Base-by-base conservation (phyloP, 2,888 invertebrate species). In the Cryptocheilus praepositus region DNA sequence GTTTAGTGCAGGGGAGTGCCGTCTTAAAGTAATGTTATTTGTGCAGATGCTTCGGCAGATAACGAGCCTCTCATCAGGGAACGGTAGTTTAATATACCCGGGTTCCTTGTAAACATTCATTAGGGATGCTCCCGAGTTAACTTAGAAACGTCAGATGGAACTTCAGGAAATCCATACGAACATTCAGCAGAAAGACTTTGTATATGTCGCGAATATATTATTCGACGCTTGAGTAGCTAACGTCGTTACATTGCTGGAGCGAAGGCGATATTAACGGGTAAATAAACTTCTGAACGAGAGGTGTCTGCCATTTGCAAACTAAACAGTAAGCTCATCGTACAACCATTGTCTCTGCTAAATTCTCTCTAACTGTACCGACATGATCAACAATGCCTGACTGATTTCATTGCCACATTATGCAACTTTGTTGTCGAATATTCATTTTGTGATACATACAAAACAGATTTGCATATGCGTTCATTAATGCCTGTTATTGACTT, bases 41-140 rank as follows among this genome's bases (percentile, higher is more conserved):
- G 5, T 5, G 44, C 43, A n/a, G 28, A 22, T 54, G 25, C 22
- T 18, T 51, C 28, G 18, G 21, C 0, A 18, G 64, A 21, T 51
- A 58, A 44, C n/a, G 16, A 54, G 55, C 22, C 28, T 45, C 44
- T 46, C 46, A 21, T 18, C 25, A 55, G 54, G 45, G 11, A 64
- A 59, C 21, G 51, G 43, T 36, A 60, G 55, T 59, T 65, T 64
- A 53, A 60, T 58, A 55, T 68, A 58, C 43, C 22, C 57, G 61
- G 44, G 67, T 69, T 59, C 58, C 36, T 22, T 19, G 53, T 16
- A 59, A 69, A 67, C 49, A 64, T 70, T 76, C 49, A 62, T 76
- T 70, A 74, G 64, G 66, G 49, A 60, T 51, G 58, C 49, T 64
- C 60, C 55, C 57, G 65, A 57, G 76, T 76, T 76, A 76, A 67